These are phyloP conservation scores for Marcusenius ussheri DNA, from an alignment of 2,113 vertebrate genomes.

Conservation along the genomic window DNA sequence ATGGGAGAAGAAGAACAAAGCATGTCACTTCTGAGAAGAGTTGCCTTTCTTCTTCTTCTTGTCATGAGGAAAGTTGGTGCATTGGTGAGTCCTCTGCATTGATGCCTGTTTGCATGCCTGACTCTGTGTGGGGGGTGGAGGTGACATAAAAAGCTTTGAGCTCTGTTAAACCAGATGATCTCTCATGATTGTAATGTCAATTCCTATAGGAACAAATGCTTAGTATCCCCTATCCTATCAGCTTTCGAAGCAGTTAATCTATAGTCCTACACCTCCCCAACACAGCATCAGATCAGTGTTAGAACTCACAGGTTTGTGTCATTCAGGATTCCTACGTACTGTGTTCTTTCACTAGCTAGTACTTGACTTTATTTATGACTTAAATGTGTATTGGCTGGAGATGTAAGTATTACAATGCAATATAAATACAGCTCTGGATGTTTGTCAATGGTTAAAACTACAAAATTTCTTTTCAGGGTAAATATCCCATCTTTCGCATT, in stretches of 20 bases:
- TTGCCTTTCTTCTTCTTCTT: constrained; percentile 40
- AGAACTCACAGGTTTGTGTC: background rate
- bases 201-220: background rate
- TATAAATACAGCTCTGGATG: background rate
- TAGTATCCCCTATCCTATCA: background rate
- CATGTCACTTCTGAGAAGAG: constrained; percentile 35
- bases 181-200: background rate
- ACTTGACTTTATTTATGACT: background rate
- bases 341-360: background rate
- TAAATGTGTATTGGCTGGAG: background rate
- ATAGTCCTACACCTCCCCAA: background rate
- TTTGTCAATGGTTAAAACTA: background rate
- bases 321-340: background rate
- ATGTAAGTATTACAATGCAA: background rate
- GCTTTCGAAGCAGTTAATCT: background rate
- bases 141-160: background rate
- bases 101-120: background rate
- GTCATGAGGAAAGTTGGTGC: constrained; percentile 38
- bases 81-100: constrained; percentile 50
- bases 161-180: background rate
- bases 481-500: background rate
- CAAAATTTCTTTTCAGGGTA: background rate
- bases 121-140: background rate
- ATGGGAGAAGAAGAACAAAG: background rate
- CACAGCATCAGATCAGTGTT: background rate